These are phyloP conservation scores for Melierax canorus DNA, from an alignment of 2,113 vertebrate species.

Conservation along the genomic window DNA sequence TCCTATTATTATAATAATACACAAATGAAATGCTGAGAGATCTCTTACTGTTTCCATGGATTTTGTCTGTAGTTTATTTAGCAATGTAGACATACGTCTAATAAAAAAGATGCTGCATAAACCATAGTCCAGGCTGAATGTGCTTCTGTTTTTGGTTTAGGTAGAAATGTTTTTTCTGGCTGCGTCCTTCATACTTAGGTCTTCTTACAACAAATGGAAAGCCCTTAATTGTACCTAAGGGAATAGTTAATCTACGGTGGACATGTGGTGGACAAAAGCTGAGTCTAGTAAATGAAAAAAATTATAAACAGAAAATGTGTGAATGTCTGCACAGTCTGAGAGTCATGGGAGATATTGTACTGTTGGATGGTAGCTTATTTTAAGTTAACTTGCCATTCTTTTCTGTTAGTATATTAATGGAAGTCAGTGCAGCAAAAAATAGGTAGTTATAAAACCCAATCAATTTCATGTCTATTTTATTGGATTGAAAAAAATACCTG, in stretches of 20 bases:
- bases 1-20: conserved; percentile 58
- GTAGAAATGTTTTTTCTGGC: conserved; percentile 96
- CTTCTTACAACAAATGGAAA: conserved; percentile 98
- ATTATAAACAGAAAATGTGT: conserved; percentile 84
- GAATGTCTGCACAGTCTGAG: conserved; percentile 79
- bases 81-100: conserved; percentile 79
- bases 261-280: conserved; percentile 94
- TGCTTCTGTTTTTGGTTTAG: conserved; percentile 93
- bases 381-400: conserved; percentile 33
- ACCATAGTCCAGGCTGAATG: conserved; percentile 85
- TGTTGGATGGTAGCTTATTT: conserved; percentile 37
- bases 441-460: not conserved
- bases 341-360: conserved; percentile 40
- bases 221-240: conserved; percentile 88
- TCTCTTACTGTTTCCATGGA: conserved; percentile 62
- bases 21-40: conserved; percentile 50
- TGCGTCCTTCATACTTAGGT: conserved; percentile 87
- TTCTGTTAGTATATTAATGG: conserved; percentile 14
- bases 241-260: conserved; percentile 89
- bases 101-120: conserved; percentile 89
- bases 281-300: conserved; percentile 84
- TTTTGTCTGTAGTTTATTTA: conserved; percentile 83
- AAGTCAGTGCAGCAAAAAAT: not conserved
- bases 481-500: not conserved
- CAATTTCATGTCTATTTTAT: not conserved